Conservation (phyloP, 2,113 vertebrate genomes). For the Dasyurus viverrinus region DNA sequence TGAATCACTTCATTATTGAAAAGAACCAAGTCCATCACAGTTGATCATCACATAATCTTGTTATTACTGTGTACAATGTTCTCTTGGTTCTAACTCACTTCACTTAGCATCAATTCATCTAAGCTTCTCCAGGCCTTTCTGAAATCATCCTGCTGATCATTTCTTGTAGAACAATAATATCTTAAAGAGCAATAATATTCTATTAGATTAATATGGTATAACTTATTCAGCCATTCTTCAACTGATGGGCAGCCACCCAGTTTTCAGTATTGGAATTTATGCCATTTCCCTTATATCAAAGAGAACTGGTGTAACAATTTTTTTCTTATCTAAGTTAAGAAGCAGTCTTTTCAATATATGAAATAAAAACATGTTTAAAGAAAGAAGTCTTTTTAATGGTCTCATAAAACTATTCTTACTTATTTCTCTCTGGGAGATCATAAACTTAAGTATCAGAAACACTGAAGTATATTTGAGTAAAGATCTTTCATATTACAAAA, state of each 20-base stretch:
- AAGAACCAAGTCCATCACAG: too few relatives aligned
- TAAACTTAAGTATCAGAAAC: constrained; percentile 12
- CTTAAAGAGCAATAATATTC: not conserved
- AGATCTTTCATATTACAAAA: not conserved
- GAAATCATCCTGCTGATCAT: too few relatives aligned
- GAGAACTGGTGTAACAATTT: not conserved
- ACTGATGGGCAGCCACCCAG: not conserved
- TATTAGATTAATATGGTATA: not conserved
- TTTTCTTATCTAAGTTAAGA: not conserved
- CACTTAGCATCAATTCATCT: too few relatives aligned
- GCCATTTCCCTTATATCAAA: not conserved
- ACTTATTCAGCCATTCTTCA: not conserved
- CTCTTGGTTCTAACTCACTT: too few relatives aligned
- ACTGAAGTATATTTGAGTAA: not conserved
- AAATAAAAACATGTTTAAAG: not conserved
- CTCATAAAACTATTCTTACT: constrained; percentile 33
- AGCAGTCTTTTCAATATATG: not conserved
- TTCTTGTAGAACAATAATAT: not conserved
- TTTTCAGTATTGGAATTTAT: not conserved
- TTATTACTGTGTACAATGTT: too few relatives aligned
- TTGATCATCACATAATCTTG: too few relatives aligned
- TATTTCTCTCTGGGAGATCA: not conserved
- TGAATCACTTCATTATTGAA: too few relatives aligned
- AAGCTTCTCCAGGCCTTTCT: too few relatives aligned
- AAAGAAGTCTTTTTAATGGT: not conserved